A percentile compares a stretch with the other conserved stretches of the same genome.
Evolutionary conservation across 2,888 invertebrate species (phyloP).

Genomic region (Caradrina kadenii): DNA sequence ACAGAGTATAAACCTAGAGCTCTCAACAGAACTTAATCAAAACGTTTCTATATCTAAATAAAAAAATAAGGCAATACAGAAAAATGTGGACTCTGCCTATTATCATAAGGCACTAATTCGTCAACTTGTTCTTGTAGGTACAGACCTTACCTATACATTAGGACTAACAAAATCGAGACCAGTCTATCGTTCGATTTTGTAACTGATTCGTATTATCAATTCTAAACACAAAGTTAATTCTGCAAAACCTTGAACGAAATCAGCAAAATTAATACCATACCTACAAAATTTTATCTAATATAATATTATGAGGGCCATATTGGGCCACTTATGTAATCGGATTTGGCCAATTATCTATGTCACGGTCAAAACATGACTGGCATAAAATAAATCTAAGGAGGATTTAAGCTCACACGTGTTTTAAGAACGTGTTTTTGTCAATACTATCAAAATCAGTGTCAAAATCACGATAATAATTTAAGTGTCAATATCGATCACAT

Average conservation of each 20-base stretch:
- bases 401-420: neutral
- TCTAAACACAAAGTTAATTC: neutral
- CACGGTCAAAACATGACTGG: neutral
- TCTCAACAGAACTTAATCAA: neutral
- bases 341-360: conserved; percentile 15
- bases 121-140: too few species aligned
- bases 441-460: too few species aligned
- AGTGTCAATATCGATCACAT: neutral
- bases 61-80: too few species aligned
- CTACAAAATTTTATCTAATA: neutral
- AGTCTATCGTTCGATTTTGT: neutral
- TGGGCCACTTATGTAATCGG: neutral
- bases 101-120: too few species aligned
- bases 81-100: too few species aligned
- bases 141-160: too few species aligned
- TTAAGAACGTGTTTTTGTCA: too few species aligned
- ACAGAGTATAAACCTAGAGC: neutral
- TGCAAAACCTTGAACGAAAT: conserved; percentile 1
- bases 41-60: neutral
- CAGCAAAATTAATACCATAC: neutral
- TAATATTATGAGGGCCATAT: neutral
- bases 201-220: neutral
- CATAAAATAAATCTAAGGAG: neutral
- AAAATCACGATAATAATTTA: too few species aligned
- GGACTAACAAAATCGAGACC: neutral